Evolutionary conservation across 2,797 vertebrate species (phyloP).

Genomic region (Sebastes flavidus): DNA sequence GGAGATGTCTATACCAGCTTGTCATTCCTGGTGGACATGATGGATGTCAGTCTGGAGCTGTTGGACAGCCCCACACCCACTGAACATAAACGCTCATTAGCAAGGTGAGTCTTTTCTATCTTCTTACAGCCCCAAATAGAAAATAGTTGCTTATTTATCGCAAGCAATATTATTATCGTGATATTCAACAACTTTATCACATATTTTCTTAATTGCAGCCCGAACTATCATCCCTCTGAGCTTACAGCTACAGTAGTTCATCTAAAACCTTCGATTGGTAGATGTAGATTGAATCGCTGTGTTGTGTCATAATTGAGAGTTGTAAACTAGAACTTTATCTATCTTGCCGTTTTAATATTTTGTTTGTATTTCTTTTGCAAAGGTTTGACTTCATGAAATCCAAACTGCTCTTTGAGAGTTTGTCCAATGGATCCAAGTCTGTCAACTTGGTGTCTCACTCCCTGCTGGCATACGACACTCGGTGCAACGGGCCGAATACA

Average conservation of each 20-base stretch:
- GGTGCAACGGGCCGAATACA: constrained; percentile 73
- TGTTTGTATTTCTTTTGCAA: not conserved
- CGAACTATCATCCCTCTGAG: not conserved
- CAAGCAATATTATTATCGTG: no score
- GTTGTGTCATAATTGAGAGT: not conserved
- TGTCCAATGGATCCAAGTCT: constrained; percentile 93
- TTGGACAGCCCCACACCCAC: constrained; percentile 82
- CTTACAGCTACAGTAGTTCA: not conserved
- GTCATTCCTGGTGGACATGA: constrained; percentile 95
- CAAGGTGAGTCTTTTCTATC: constrained; percentile 78
- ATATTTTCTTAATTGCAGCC: not conserved
- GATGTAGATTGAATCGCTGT: not conserved
- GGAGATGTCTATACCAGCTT: constrained; percentile 93
- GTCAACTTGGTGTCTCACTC: constrained; percentile 97
- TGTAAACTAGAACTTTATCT: not conserved
- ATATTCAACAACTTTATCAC: not conserved
- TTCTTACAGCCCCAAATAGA: not conserved
- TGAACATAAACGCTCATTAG: constrained; percentile 83
- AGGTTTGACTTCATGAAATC: constrained; percentile 99
- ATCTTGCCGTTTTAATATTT: not conserved
- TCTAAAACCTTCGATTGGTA: not conserved
- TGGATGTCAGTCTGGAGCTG: constrained; percentile 95
- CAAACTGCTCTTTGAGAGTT: constrained; percentile 95
- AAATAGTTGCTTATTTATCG: not conserved
- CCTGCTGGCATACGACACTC: constrained; percentile 94